Conservation (phyloP, 1,140 invertebrate genomes). For the Fopius arisanus region DNA sequence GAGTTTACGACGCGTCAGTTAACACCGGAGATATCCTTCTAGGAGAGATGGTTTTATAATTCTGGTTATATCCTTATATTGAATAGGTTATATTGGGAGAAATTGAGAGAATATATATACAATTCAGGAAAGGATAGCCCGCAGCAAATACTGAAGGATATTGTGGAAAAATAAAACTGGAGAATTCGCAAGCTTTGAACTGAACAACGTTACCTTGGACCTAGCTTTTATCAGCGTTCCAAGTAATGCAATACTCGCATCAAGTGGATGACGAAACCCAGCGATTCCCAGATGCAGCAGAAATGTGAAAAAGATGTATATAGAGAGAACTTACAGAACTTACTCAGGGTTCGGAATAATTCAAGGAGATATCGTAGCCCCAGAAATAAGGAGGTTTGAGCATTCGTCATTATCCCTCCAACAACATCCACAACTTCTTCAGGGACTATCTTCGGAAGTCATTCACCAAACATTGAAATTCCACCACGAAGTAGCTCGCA, state of each 20-base stretch:
- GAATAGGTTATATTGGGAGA: too few species aligned
- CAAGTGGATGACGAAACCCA: background rate
- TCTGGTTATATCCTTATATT: too few species aligned
- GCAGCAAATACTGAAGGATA: background rate
- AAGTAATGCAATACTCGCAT: background rate
- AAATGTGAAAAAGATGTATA: background rate
- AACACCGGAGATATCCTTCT: too few species aligned
- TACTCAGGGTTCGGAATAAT: background rate
- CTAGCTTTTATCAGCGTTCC: background rate
- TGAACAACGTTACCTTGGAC: background rate
- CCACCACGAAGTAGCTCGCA: background rate
- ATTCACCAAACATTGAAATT: background rate
- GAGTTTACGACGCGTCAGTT: too few species aligned
- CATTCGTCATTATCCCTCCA: background rate
- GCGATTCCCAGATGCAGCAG: background rate
- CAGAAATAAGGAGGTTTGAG: too few species aligned
- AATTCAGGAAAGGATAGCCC: too few species aligned
- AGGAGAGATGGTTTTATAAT: too few species aligned
- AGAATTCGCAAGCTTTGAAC: background rate
- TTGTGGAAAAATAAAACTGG: background rate
- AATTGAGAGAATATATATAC: too few species aligned
- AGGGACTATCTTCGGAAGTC: background rate
- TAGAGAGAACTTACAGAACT: background rate
- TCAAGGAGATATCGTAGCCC: too few species aligned
- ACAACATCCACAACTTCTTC: background rate